Evolutionary conservation across 2,113 vertebrate genomes (phyloP), one percentile per base, ranked within the genome.

Genomic region (Taurulus bubalis): DNA sequence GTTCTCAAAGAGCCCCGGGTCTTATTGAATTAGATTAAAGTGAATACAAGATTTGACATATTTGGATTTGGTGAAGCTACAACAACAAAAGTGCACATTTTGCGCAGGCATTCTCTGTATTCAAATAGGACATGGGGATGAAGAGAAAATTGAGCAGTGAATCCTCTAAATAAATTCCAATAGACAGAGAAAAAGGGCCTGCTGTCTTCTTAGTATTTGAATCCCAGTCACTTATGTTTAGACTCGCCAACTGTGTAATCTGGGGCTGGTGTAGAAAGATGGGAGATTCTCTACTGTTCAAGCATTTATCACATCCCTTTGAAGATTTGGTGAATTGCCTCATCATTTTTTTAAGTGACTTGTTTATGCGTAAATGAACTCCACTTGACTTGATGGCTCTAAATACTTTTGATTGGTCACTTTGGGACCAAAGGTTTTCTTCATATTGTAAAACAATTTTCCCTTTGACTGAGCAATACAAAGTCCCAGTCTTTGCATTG

Each of bases 321-420:
- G 79, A 91, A 87, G 78, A 89, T 83, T 87, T 82, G 22, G 62
- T 70, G 70, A 86, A 87, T 82, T 82, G 83, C 58, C 70, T 83
- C 82, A 91, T 89, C 75, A 87, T 85, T 89, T 79, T 84, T 89
- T 87, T 72, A 76, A 90, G 90, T 72, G 49, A 82, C 74, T 82
- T 80, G 75, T 87, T 92, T 88, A 90, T 76, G 51, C 69, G 70
- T 45, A 85, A 83, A 68, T 76, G 65, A 90, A 91, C 76, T 90
- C 70, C 63, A 68, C 71, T 87, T 89, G 81, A 89, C 87, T 87
- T 71, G 8, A 34, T 64, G 65, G 28, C 56, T 79, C 45, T 59
- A 47, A 66, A 77, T 63, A 76, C 68, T 78, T 85, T 56, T 79
- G 77, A 85, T 71, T 75, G 71, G 45, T 79, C 75, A 18, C 56